These are phyloP conservation scores for Mesocentrotus franciscanus DNA, from an alignment of 53 echinoderm and acorn worm genomes.

Conservation along the genomic window DNA sequence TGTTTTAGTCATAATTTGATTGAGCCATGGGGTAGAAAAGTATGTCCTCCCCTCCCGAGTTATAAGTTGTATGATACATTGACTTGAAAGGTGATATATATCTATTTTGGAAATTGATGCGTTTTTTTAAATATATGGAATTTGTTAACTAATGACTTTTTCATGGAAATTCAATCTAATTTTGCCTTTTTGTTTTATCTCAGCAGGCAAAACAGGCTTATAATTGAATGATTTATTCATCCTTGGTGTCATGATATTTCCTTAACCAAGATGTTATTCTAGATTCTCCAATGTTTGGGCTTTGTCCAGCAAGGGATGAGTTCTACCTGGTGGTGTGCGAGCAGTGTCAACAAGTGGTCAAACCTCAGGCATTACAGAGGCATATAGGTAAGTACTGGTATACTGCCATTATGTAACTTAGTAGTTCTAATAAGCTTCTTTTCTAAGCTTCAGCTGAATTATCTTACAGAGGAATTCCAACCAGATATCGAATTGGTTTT, in stretches of 20 bases:
- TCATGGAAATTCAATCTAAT: not conserved
- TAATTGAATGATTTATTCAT: not conserved
- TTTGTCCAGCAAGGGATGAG: conserved; percentile 97
- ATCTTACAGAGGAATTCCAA: not conserved
- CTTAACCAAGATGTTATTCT: conserved; percentile 18
- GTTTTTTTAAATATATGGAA: not conserved
- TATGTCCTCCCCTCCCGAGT: not conserved
- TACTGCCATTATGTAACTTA: not conserved
- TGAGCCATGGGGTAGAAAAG: not conserved
- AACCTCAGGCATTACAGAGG: conserved; percentile 95
- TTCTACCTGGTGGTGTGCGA: conserved; percentile 98
- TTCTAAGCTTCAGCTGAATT: not conserved
- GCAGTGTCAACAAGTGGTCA: conserved; percentile 90
- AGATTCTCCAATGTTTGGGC: conserved; percentile 81
- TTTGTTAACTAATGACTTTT: not conserved
- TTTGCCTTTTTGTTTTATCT: not conserved
- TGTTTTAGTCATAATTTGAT: not conserved
- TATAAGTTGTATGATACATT: not conserved
- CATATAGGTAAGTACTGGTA: conserved; percentile 91
- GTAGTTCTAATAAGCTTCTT: not conserved
- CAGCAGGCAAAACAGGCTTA: not conserved
- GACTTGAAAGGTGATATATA: too few relatives aligned
- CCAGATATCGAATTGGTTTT: not conserved
- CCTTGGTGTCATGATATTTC: not conserved
- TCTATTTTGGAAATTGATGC: not conserved